phyloP scores from a whole-genome alignment of 2,888 invertebrate genomes.

The Eurytoma californica region DNA sequence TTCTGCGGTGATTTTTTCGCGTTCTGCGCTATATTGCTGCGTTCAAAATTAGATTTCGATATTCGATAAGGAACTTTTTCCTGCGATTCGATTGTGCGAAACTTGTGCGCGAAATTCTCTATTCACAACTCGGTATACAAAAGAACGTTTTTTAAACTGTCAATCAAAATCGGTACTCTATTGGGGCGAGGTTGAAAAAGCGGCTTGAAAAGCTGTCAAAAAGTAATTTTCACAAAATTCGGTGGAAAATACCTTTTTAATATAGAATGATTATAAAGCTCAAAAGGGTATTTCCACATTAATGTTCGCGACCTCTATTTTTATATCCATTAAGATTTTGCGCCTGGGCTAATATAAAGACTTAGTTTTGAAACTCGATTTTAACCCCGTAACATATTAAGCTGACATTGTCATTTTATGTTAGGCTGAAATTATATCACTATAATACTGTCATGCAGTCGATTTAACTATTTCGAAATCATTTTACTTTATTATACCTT shows the following conservation, averaged over 20 bases:
- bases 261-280: background rate
- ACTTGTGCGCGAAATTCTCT: background rate
- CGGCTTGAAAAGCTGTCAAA: constrained; percentile 7
- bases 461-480: too few relatives aligned
- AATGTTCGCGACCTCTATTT: background rate
- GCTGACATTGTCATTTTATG: too few relatives aligned
- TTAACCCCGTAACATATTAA: too few relatives aligned
- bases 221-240: background rate
- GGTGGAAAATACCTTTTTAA: background rate
- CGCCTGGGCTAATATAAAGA: too few relatives aligned
- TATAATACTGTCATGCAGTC: too few relatives aligned
- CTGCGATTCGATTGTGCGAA: background rate
- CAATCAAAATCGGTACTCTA: constrained; percentile 21
- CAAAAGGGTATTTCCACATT: background rate
- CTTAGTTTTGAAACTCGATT: too few relatives aligned
- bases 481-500: too few relatives aligned
- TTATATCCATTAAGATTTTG: background rate
- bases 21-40: too few relatives aligned
- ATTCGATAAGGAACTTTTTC: background rate
- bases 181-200: background rate
- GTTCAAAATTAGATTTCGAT: background rate
- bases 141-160: constrained; percentile 14
- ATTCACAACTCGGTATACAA: background rate
- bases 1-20: too few relatives aligned
- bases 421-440: too few relatives aligned